Evolutionary conservation across 2,797 vertebrate species (phyloP).

Genomic region (Vespertilio murinus): DNA sequence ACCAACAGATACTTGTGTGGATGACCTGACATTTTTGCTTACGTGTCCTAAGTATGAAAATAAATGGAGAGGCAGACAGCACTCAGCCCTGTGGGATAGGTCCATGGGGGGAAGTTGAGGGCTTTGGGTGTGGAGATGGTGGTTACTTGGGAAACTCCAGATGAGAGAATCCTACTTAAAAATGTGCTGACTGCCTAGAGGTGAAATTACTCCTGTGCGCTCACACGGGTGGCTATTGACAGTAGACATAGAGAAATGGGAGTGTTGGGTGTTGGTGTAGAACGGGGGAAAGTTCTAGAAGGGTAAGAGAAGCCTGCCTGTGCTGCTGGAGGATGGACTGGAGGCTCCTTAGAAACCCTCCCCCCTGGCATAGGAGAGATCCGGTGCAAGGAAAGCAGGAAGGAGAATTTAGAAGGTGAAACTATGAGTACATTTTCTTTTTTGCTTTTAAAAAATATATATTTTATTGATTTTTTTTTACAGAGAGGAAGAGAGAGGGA

Average conservation of each 20-base stretch:
- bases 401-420: background rate
- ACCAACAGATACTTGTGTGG: background rate
- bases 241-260: background rate
- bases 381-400: background rate
- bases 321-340: background rate
- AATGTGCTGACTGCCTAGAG: background rate
- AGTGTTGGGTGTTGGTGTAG: background rate
- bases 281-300: background rate
- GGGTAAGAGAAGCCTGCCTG: background rate
- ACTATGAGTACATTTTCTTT: background rate
- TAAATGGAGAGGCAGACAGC: background rate
- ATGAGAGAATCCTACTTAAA: background rate
- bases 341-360: background rate
- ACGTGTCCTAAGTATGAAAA: background rate
- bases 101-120: background rate
- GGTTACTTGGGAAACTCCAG: background rate
- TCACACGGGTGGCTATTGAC: background rate
- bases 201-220: background rate
- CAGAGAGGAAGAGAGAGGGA: no score
- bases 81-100: background rate
- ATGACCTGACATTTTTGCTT: background rate
- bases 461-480: no score
- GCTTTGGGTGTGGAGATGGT: background rate
- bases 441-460: no score
- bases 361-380: no score